Evolutionary conservation across 2,113 vertebrate genomes (phyloP).

Genomic region (Cynocephalus volans): DNA sequence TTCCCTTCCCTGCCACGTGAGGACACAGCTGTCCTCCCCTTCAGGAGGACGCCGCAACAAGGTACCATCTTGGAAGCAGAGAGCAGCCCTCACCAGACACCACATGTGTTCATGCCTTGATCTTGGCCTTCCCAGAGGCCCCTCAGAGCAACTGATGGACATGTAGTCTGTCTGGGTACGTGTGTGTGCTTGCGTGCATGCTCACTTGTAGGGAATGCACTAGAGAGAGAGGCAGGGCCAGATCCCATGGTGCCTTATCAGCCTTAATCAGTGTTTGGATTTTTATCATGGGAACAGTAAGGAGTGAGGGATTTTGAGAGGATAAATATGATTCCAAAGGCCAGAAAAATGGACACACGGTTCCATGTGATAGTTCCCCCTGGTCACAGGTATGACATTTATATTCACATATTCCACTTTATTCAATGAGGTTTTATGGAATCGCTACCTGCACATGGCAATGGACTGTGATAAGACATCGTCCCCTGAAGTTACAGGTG

Average conservation of each 20-base stretch:
- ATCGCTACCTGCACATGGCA: not conserved
- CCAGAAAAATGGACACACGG: not conserved
- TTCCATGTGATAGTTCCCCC: not conserved
- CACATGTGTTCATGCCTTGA: rapidly evolving
- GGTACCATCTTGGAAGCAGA: not conserved
- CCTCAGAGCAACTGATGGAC: too few species aligned
- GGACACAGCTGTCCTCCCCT: not conserved
- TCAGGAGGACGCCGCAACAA: not conserved
- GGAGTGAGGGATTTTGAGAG: not conserved
- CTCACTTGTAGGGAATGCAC: too few species aligned
- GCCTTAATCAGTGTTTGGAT: not conserved
- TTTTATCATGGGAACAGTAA: not conserved
- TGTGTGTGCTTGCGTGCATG: too few species aligned
- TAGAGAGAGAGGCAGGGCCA: not conserved
- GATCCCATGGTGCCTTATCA: not conserved
- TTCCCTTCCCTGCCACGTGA: not conserved
- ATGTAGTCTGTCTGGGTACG: too few species aligned
- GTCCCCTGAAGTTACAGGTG: not conserved
- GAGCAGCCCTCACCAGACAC: not conserved
- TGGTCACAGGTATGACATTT: not conserved
- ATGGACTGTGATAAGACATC: not conserved
- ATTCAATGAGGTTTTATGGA: not conserved
- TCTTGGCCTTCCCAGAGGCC: not conserved
- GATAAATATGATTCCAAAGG: not conserved
- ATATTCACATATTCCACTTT: not conserved